These are phyloP conservation scores for Lasius fuliginosus DNA, from an alignment of 2,888 invertebrate species.

Conservation along the genomic window DNA sequence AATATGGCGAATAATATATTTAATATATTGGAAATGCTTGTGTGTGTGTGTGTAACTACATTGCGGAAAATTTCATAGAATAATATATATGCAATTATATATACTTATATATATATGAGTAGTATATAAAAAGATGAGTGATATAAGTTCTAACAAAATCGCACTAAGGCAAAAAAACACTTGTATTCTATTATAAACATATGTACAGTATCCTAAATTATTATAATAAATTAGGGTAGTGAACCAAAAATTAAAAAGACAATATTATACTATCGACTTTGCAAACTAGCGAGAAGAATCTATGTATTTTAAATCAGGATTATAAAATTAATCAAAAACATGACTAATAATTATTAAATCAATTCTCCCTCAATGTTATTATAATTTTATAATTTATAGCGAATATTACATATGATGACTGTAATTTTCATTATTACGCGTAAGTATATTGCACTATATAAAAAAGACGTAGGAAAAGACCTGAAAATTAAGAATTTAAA, in stretches of 20 bases:
- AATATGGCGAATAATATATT: constrained; percentile 5
- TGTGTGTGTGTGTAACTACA: constrained; percentile 32
- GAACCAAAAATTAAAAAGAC: constrained; percentile 60
- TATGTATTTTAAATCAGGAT: constrained; percentile 32
- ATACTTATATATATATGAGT: constrained; percentile 3
- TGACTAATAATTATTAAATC: not conserved
- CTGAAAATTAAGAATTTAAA: not conserved
- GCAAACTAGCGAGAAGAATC: constrained; percentile 25
- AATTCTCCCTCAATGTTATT: not conserved
- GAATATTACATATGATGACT: not conserved
- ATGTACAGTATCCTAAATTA: constrained; percentile 79
- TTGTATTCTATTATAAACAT: constrained; percentile 57
- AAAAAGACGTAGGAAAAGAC: not conserved
- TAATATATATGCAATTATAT: constrained; percentile 7
- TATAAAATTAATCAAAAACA: constrained; percentile 42
- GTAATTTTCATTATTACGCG: not conserved
- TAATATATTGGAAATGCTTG: not conserved
- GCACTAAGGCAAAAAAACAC: constrained; percentile 16
- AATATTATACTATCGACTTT: constrained; percentile 61
- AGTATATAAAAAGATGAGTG: constrained; percentile 23
- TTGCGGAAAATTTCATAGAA: constrained; percentile 28
- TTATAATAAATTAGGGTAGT: constrained; percentile 74
- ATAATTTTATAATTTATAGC: not conserved
- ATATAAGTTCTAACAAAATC: constrained; percentile 31
- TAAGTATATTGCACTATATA: not conserved